Base-by-base conservation (phyloP, 2,888 invertebrate species). In the Deroplatys truncata region DNA sequence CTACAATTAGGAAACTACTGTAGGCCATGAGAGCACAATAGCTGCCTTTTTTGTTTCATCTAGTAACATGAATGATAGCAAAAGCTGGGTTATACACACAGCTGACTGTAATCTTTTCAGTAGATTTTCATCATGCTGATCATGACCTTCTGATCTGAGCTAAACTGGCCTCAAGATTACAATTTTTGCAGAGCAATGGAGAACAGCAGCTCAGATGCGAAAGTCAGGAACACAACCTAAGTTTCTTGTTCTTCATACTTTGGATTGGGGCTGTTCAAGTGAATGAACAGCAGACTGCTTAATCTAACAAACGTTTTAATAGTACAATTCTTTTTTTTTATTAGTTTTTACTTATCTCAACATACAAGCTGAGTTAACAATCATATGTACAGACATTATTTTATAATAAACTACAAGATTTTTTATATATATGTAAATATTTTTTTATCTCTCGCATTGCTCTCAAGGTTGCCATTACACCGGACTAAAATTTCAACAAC, bases 281-380 rank as follows among this genome's bases (percentile, higher is more conserved):
- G 2, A 84, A 29, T 28, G n/a, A 84, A 84, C 84, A 87, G 87
- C 87, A 82, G 10, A 31, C 87, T 31, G 5, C 56, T 87, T 87
- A 87, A 35, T 31, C 87, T 82, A 87, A 85, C 29, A 82, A 82
- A 31, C 31, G 72, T 82, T 85, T 82, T 20, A 31, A 72, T 72
- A 25, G 20, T 72, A 56, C 56, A 72, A 72, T 72, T 72, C 31
- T 82, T 28, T 88, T 35, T 31, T 56, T 49, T 43, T 84, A 82
- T 31, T 49, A 49, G 49, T 49, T 86, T 84, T 89, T 86, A 43
- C 89, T 86, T 89, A 25, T 89, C 28, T 86, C 86, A 86, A 86
- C 89, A 83, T 84, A 89, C 7, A 88, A 86, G 89, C 89, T 89
- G 89, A 86, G 28, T 83, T 89, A 89, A 86, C 89, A 89, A 84